Base-by-base conservation (phyloP, 2,888 invertebrate species). In the Cordilura impudica region DNA sequence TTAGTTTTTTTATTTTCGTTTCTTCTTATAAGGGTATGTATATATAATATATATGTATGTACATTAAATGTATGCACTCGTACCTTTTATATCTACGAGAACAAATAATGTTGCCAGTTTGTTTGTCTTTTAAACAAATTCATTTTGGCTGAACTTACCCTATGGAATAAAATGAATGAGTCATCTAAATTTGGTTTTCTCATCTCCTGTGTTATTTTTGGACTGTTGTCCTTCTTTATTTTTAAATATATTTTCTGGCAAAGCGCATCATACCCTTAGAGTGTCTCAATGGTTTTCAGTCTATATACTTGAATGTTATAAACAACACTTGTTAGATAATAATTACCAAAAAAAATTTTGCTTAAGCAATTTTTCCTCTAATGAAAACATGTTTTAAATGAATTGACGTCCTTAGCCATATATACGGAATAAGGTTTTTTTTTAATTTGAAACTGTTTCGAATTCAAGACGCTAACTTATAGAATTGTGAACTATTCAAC, bases 231-330 rank as follows among this genome's bases (percentile, higher is more conserved):
- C 65, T 65, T 56, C n/a, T 56, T 8, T 19, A 49, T 39, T 65
- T 12, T 19, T 29, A 49, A 58, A 26, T 51, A 16, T 51, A 74
- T 21, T 65, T 19, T 12, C 53, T 23, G 45, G 61, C 31, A 47
- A 45, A 75, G 47, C 54, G 43, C 31, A 53, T 39, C 14, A 35
- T 45, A n/a, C 10, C 58, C 49, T 72, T 58, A n/a, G 54, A 67
- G 54, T 67, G 45, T 61, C 47, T 75, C 54, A 75, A 61, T 53
- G 10, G 29, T 63, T 69, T 61, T 53, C 14, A 51, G 45, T 74
- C 45, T 60, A 19, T 47, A 18, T 51, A 61, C 67, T 75, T 67
- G 1, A 75, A 39, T 39, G n/a, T 35, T 10, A 12, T 29, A 16
- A 10, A 72, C 45, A 65, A 18, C 43, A 73, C 45, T 67, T 66